These are phyloP conservation scores for Leucophenga montana DNA, from an alignment of 2,888 invertebrate species.

Conservation along the genomic window DNA sequence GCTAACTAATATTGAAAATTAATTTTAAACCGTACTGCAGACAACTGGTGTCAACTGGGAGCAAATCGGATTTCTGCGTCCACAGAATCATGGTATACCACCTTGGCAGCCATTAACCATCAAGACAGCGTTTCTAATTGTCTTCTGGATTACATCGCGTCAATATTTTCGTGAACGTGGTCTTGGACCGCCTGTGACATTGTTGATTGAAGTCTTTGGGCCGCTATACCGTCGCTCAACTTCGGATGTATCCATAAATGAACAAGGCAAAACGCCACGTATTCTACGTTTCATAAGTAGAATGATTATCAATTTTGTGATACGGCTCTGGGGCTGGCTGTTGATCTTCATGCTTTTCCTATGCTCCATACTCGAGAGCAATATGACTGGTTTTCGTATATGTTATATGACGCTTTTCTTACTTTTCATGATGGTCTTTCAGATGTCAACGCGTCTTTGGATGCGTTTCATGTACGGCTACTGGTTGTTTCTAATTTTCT, in stretches of 20 bases:
- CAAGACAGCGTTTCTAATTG: constrained; percentile 88
- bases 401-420: constrained; percentile 97
- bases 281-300: constrained; percentile 73
- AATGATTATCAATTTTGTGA: constrained; percentile 81
- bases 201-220: constrained; percentile 47
- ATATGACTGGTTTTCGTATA: constrained; percentile 94
- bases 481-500: constrained; percentile 96
- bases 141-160: constrained; percentile 96
- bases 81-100: constrained; percentile 73
- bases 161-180: constrained; percentile 89
- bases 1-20: background rate
- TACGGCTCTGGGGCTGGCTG: constrained; percentile 97
- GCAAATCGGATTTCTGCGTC: constrained; percentile 88
- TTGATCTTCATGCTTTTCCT: constrained; percentile 93
- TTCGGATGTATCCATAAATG: constrained; percentile 39
- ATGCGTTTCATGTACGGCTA: constrained; percentile 93
- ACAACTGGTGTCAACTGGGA: constrained; percentile 78
- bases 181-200: constrained; percentile 1
- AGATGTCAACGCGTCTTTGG: constrained; percentile 94
- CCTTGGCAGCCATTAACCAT: constrained; percentile 84
- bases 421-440: constrained; percentile 92
- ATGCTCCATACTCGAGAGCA: constrained; percentile 92
- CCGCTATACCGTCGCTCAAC: constrained; percentile 65
- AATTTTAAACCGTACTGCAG: constrained; percentile 66
- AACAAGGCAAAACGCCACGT: constrained; percentile 45